Conservation (phyloP, 1,140 invertebrate species). For the Ooceraea biroi region DNA sequence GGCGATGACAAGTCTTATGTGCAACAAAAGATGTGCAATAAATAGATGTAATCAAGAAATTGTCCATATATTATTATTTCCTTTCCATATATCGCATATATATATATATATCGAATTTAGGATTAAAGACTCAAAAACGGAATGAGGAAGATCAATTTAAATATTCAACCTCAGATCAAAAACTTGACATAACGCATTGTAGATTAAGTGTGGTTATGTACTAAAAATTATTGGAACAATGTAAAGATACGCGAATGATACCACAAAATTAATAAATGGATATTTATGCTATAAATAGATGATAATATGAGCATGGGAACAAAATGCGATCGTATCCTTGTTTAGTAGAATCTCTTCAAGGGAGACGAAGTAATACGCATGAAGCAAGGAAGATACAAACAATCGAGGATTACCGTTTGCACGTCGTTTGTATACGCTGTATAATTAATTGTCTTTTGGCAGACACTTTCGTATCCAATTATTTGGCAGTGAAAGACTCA, state of each 20-base stretch:
- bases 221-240: constrained; percentile 5
- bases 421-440: constrained; percentile 9
- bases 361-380: background rate
- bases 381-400: constrained; percentile 3
- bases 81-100: constrained; percentile 23
- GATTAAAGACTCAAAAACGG: constrained; percentile 32
- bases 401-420: background rate
- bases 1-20: constrained; percentile 36
- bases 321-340: background rate
- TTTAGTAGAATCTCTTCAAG: background rate
- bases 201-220: background rate
- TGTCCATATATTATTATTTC: constrained; percentile 23
- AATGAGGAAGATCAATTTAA: constrained; percentile 1
- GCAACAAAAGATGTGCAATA: constrained; percentile 2
- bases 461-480: background rate
- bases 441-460: constrained; percentile 15
- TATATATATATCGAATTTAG: constrained; percentile 20
- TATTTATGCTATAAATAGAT: constrained; percentile 45
- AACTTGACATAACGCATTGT: background rate
- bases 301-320: constrained; percentile 19
- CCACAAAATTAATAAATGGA: constrained; percentile 35
- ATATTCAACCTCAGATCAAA: constrained; percentile 8
- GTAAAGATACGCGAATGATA: constrained; percentile 15
- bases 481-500: constrained; percentile 64
- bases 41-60: constrained; percentile 42